phyloP scores from a whole-genome alignment of 2,888 invertebrate species.

The Drosophila conformis region DNA sequence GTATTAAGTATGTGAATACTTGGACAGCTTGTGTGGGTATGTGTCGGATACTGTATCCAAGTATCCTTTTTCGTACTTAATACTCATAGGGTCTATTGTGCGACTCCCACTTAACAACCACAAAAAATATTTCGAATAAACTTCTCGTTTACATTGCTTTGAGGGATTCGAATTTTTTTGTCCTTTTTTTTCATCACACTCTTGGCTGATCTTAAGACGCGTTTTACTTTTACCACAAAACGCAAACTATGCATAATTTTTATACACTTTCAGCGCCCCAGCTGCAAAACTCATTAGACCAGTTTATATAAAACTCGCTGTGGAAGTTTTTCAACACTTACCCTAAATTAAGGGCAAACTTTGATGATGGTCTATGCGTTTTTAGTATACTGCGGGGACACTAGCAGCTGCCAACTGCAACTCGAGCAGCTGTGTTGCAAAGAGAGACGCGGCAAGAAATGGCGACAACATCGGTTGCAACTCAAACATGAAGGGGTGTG shows the following conservation, averaged over 20 bases:
- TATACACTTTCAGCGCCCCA: constrained; percentile 42
- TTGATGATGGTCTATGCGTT: constrained; percentile 55
- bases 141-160: constrained; percentile 36
- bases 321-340: constrained; percentile 65
- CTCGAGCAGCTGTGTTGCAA: constrained; percentile 23
- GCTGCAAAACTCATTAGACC: constrained; percentile 68
- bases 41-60: constrained; percentile 2
- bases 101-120: constrained; percentile 7
- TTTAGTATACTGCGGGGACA: constrained; percentile 48
- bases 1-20: constrained; percentile 63
- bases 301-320: constrained; percentile 75
- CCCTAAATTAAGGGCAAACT: constrained; percentile 78
- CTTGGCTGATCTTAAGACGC: constrained; percentile 20
- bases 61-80: constrained; percentile 16
- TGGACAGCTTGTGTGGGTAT: neutral
- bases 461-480: constrained; percentile 42
- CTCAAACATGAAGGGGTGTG: constrained; percentile 59
- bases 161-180: constrained; percentile 1
- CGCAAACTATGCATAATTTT: constrained; percentile 58
- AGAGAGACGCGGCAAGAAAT: constrained; percentile 9
- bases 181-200: neutral
- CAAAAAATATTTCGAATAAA: constrained; percentile 36
- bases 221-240: constrained; percentile 39
- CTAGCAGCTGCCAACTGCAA: constrained; percentile 38
- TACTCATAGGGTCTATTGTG: constrained; percentile 26